Evolutionary conservation across 2,888 invertebrate genomes (phyloP), one percentile per base, ranked within the genome.

Genomic region (Apomyelois bistriatella): DNA sequence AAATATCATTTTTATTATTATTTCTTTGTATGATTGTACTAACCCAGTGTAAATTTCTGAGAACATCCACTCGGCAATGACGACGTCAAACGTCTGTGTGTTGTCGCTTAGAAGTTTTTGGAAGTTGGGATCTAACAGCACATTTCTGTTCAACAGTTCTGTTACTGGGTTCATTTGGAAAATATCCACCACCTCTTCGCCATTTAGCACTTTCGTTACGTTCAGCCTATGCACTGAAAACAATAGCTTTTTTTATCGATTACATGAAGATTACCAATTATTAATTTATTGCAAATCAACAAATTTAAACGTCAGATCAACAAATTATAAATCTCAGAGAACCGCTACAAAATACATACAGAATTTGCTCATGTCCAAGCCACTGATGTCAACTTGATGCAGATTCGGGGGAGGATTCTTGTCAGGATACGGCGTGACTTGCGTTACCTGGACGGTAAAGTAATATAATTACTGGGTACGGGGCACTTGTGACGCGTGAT

Each of bases 331-430:
- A n/a, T n/a, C n/a, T n/a, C n/a, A n/a, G n/a, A n/a, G n/a, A n/a
- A n/a, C n/a, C n/a, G n/a, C n/a, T 22, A 22, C 5, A 22, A 22
- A 22, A 32, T 32, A 32, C 32, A 4, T 7, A 32, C 32, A 9
- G 7, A 32, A 9, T 3, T 6, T 1, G 10, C 32, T 32, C 7
- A 9, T 32, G 9, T 32, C 32, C 32, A 10, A 7, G 10, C 32
- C 7, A 10, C 32, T 32, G 10, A 32, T 32, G 66, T 93, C 15
- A 84, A 89, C 52, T 92, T 32, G 32, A 8, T 32, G 32, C 8
- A 32, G 32, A 32, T 32, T 32, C 9, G 32, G 32, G 10, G 7
- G 3, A 32, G 10, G 9, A 32, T 32, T 32, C 10, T 7, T 3
- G 32, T 32, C 32, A 9, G 32, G 32, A 8, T 9, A 32, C 32